A percentile compares a stretch with the other conserved stretches of the same genome.
Evolutionary conservation across 1,140 invertebrate genomes (phyloP).

Genomic region (Diprion similis): DNA sequence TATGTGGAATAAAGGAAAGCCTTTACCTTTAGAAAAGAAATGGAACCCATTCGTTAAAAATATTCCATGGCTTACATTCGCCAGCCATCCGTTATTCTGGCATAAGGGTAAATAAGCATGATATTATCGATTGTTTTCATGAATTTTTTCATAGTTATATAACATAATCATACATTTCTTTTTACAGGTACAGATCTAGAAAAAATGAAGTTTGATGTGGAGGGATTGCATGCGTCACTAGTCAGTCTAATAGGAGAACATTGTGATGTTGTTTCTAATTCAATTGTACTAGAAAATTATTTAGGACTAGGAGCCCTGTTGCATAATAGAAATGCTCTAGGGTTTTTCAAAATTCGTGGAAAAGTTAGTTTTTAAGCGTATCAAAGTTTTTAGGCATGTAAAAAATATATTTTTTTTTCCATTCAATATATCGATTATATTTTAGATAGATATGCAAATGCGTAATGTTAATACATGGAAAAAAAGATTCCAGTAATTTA

Average conservation of each 20-base stretch:
- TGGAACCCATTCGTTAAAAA: slow-evolving; percentile 87
- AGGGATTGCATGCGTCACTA: slow-evolving; percentile 62
- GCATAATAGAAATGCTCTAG: slow-evolving; percentile 83
- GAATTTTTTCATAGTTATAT: slow-evolving; percentile 18
- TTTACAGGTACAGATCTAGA: slow-evolving; percentile 49
- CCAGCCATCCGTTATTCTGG: slow-evolving; percentile 82
- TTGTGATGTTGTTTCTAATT: slow-evolving; percentile 60
- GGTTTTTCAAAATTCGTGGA: slow-evolving; percentile 86
- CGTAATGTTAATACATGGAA: too few species aligned
- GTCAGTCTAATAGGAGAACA: slow-evolving; percentile 37
- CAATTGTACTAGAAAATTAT: slow-evolving; percentile 83
- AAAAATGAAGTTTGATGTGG: slow-evolving; percentile 65
- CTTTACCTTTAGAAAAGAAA: slow-evolving; percentile 72
- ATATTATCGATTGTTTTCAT: neutral
- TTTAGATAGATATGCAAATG: too few species aligned
- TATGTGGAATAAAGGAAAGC: slow-evolving; percentile 77
- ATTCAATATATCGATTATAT: too few species aligned
- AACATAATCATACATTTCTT: slow-evolving; percentile 21
- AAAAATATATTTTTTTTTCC: too few species aligned
- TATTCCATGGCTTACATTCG: slow-evolving; percentile 80
- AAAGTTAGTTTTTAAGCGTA: slow-evolving; percentile 80
- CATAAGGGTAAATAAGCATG: slow-evolving; percentile 69
- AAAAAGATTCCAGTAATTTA: too few species aligned
- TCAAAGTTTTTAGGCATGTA: neutral
- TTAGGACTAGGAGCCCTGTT: slow-evolving; percentile 78